Base-by-base conservation (phyloP, 2,797 vertebrate species). In the Sebastes trivittatus region DNA sequence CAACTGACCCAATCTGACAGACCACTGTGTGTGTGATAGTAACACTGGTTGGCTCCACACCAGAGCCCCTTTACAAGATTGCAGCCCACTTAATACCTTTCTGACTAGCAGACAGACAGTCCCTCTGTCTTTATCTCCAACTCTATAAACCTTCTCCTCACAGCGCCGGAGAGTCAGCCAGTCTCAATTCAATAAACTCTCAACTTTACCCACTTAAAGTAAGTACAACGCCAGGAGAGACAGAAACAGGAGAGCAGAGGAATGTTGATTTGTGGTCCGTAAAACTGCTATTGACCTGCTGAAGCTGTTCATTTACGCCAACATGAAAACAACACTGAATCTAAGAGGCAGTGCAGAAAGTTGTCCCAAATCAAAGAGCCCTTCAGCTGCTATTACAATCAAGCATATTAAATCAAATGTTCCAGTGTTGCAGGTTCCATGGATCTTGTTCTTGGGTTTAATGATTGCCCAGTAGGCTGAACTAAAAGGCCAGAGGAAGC, bases 71-170 rank as follows among this genome's bases (percentile, higher is more conserved):
- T 87, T 69, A 83, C 83, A 77, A 89, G 87, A 90, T 68, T 75
- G 81, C 64, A 86, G 80, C 67, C 78, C 63, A 74, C 81, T 91
- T 82, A 88, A 83, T 87, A 88, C 78, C 78, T 75, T 81, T 75
- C 87, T 80, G 85, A 90, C 89, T 58, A 58, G 86, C 80, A 91
- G 83, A 88, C 91, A 94, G 75, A 82, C 82, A 68, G 80, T 84
- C 85, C 83, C 82, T 78, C 71, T 86, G 63, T 88, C 85, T 92
- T 88, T 93, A 90, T 92, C 92, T 93, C n/a, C 69, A 77, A n/a
- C 72, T 78, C 84, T 55, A 83, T 88, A 92, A 93, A 93, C 82
- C 77, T 34, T 71, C 55, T 78, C 79, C 62, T 69, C 67, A 34
- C 71, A 78, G 81, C 14, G 5, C 77, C 65, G 3, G 11, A 87